phyloP scores from a whole-genome alignment of 2,797 vertebrate species.

The Acanthis flammea region DNA sequence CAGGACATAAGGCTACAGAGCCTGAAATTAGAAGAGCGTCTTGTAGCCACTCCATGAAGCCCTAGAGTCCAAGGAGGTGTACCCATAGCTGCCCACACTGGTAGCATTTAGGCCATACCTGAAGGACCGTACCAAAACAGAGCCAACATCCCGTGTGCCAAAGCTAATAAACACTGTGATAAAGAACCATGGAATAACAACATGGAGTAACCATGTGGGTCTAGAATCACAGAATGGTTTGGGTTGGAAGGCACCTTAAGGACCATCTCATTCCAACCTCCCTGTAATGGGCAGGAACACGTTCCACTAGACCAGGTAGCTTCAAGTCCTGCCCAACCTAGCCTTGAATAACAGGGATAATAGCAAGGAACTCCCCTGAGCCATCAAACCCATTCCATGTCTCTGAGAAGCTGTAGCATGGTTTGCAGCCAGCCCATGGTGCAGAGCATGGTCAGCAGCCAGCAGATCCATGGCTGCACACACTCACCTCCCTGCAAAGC shows the following conservation, averaged over 20 bases:
- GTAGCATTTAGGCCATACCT: not conserved
- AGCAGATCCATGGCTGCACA: not conserved
- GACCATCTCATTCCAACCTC: not conserved
- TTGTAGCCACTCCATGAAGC: not conserved
- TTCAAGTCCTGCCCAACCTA: not conserved
- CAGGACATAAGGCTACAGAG: not conserved
- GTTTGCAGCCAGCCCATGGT: not conserved
- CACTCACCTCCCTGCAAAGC: fast-evolving
- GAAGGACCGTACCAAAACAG: not conserved
- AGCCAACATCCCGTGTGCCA: not conserved
- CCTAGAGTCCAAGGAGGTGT: not conserved
- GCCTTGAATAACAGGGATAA: not conserved
- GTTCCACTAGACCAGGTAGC: not conserved
- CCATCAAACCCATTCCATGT: not conserved
- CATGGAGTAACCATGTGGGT: not conserved
- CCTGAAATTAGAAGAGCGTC: not conserved
- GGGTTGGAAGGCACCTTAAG: not conserved
- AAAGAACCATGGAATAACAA: fast-evolving
- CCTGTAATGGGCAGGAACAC: not conserved
- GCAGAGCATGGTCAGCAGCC: not conserved
- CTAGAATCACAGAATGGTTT: not conserved
- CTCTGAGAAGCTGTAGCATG: not conserved
- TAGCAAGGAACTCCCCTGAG: not conserved
- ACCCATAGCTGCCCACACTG: not conserved
- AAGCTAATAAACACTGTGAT: not conserved